phyloP scores from a whole-genome alignment of 2,797 vertebrate genomes.

The Babyrousa celebensis region DNA sequence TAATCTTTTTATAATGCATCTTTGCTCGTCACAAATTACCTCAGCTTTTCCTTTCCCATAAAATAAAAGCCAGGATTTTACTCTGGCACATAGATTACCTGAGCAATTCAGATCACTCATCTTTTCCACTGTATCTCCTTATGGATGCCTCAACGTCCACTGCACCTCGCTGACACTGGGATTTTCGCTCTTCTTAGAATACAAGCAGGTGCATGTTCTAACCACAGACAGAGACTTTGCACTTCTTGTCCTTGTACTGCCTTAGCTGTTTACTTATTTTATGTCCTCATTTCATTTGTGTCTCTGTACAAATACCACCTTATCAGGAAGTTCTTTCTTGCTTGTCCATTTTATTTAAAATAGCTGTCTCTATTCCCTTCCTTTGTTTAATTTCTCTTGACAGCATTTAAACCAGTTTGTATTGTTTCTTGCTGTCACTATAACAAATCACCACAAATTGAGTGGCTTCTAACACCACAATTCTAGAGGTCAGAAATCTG shows the following conservation, averaged over 20 bases:
- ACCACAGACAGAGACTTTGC: not conserved
- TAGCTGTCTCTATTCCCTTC: not conserved
- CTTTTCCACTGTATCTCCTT: not conserved
- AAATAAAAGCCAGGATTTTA: not conserved
- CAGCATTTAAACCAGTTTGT: not conserved
- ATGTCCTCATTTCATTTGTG: not conserved
- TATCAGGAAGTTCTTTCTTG: not conserved
- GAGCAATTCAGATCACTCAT: no score
- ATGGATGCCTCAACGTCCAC: not conserved
- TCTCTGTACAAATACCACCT: not conserved
- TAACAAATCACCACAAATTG: not conserved
- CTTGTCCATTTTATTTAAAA: not conserved
- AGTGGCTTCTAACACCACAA: not conserved
- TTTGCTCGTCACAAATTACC: not conserved
- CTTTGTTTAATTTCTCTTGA: not conserved
- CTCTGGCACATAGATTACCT: not conserved
- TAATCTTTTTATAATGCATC: not conserved
- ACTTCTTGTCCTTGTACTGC: not conserved
- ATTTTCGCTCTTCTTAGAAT: not conserved
- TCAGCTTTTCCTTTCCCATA: not conserved
- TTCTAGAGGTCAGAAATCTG: not conserved
- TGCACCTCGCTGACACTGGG: no score
- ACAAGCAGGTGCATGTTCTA: rapidly evolving
- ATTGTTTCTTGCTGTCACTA: not conserved
- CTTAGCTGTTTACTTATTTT: not conserved